Base-by-base conservation (phyloP, 2,113 vertebrate genomes). In the Otus sunia region DNA sequence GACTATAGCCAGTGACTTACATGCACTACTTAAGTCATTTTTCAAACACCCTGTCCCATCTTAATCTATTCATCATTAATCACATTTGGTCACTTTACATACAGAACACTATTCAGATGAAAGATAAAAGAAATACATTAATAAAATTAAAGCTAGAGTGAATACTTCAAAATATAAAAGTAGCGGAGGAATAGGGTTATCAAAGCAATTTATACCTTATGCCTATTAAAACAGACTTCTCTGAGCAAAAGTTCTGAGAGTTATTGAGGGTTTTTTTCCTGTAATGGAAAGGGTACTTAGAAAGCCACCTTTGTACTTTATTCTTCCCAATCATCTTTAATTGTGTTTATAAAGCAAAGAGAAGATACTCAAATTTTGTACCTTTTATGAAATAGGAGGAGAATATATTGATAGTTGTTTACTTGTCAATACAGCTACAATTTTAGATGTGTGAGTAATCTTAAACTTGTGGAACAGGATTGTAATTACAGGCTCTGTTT, bases 31-130 rank as follows among this genome's bases (percentile, higher is more conserved):
- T 97, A 98, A 98, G 98, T 97, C 98, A 98, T 98, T 98, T 98
- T 98, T 98, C 98, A 98, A 98, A 97, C 96, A 97, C 98, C 97
- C 97, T 98, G 97, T 98, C 98, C 98, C 95, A 97, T 98, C 98
- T 98, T 98, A 98, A 98, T 98, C 98, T 98, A 97, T 98, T 98
- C 98, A 98, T 98, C 98, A 98, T 98, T 98, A 98, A 98, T 99
- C 98, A 98, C 97, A 96, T 98, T 98, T 98, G 98, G 98, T 98
- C 98, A 98, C 97, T 98, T 98, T 98, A 98, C 98, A 98, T 98
- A 98, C 97, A 97, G 98, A 98, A 98, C 98, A 98, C 97, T 95
- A 98, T 98, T 98, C 97, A 97, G 97, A 98, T 97, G 95, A 96
- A 97, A 98, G 98, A 98, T 98, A 98, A 98, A 98, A 98, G 98